Evolutionary conservation across 2,113 vertebrate genomes (phyloP).

Genomic region (Genyomyrus donnyi): DNA sequence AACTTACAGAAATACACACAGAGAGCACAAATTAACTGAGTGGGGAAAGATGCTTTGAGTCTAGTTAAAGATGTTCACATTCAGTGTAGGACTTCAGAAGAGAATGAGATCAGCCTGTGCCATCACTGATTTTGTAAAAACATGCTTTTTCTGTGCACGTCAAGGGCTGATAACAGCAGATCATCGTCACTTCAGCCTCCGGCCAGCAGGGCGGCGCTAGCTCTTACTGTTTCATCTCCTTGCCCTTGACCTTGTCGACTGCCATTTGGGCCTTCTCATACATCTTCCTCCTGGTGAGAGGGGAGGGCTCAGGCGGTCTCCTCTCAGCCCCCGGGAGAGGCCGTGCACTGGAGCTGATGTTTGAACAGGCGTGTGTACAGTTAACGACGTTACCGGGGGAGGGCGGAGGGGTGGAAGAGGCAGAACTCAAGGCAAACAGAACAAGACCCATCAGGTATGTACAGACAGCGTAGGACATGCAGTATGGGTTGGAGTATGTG

Average conservation of each 20-base stretch:
- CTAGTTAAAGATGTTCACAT: conserved; percentile 21
- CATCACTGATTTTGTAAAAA: conserved; percentile 23
- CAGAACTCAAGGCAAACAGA: conserved; percentile 30
- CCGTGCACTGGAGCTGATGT: conserved; percentile 55
- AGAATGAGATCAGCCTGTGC: conserved; percentile 36
- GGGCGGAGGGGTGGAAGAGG: neutral
- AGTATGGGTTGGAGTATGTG: conserved; percentile 25
- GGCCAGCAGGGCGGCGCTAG: conserved; percentile 32
- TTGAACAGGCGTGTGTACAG: neutral
- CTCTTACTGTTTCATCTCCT: conserved; percentile 92
- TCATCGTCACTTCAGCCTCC: conserved; percentile 24
- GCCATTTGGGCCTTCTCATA: conserved; percentile 73
- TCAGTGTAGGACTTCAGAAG: conserved; percentile 38
- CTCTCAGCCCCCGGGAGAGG: conserved; percentile 67
- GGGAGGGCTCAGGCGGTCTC: conserved; percentile 80
- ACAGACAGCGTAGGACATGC: conserved; percentile 31
- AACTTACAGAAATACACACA: neutral
- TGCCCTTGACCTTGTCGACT: conserved; percentile 74
- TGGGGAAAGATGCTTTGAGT: neutral
- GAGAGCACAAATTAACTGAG: neutral
- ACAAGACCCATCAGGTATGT: conserved; percentile 27
- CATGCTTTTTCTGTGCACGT: conserved; percentile 42
- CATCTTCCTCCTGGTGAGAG: conserved; percentile 78
- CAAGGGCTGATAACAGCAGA: neutral
- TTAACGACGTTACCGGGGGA: neutral